These are phyloP conservation scores for Enteromius trimaculatus DNA, from an alignment of 2,797 vertebrate species.

Conservation along the genomic window DNA sequence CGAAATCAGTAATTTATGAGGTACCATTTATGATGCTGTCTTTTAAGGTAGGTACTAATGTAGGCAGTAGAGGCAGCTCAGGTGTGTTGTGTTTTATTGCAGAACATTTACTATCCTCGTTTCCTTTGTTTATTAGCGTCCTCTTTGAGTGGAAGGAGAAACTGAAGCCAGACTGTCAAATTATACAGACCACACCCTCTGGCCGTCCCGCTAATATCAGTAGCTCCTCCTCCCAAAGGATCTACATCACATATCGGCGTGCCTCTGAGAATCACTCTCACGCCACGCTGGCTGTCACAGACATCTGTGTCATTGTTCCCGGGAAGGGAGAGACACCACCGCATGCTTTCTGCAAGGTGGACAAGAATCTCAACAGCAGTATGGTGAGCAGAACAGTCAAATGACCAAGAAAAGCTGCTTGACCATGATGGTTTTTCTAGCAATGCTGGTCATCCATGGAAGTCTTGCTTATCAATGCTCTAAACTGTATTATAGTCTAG, in stretches of 20 bases:
- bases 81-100: too few species aligned
- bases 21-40: not conserved
- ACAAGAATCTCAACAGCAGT: conserved; percentile 97
- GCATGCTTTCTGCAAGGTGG: conserved; percentile 97
- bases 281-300: conserved; percentile 92
- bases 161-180: conserved; percentile 93
- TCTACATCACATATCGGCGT: conserved; percentile 94
- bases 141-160: conserved; percentile 98
- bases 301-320: conserved; percentile 95
- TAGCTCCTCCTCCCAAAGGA: conserved; percentile 90
- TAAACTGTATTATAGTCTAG: not conserved
- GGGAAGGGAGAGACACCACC: conserved; percentile 95
- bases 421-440: not conserved
- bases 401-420: not conserved
- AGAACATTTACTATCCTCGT: not conserved
- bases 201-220: conserved; percentile 95
- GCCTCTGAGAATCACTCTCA: conserved; percentile 90
- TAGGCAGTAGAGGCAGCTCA: not conserved
- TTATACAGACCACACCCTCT: conserved; percentile 92
- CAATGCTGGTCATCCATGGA: not conserved
- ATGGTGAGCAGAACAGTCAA: conserved; percentile 84
- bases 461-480: not conserved
- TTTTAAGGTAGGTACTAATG: not conserved
- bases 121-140: conserved; percentile 76
- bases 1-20: not conserved